Base-by-base conservation (phyloP, 1,140 invertebrate species). In the Andrena cerasifolii region DNA sequence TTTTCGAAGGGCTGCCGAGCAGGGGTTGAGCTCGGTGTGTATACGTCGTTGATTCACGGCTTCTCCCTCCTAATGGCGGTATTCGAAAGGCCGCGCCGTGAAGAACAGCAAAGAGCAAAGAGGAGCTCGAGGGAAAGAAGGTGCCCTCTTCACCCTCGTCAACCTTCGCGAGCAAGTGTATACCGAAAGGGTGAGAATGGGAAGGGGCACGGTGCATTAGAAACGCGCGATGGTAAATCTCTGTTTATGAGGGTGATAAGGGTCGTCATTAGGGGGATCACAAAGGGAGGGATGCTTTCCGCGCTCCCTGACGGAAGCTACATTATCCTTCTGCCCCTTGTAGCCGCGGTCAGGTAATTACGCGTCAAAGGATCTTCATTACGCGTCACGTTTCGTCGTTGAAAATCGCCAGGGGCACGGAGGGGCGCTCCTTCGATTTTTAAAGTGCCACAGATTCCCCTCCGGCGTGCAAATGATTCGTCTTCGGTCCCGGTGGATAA, bases 181-280 rank as follows among this genome's bases (percentile, higher is more conserved):
- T 70, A 70, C 58, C 45, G 73, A 53, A 56, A 72, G 82, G 76
- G 45, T 53, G 68, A 62, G 72, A 58, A 61, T 67, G 82, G 80
- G 51, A 24, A 68, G 51, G 63, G 80, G 49, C 28, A 49, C 51
- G 14, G 36, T 53, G 54, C 53, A 71, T 63, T 84, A 59, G 73
- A 84, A 80, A 84, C 80, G 72, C 66, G 68, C 73, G 78, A 70
- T 73, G 65, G 78, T 85, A 78, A 85, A 85, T 85, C 83, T 65
- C 45, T 81, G 83, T 84, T 84, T 85, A 85, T 61, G 82, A 85
- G 82, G 73, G 78, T 61, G 82, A 84, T 84, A 85, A 84, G 73
- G 73, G 77, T 79, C 74, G 79, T 84, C 83, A 81, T 85, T 81
- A 84, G 83, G 71, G 73, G 58, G 18, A 53, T 66, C 79, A 74